These are phyloP conservation scores for Notothenia rossii DNA, from an alignment of 2,113 vertebrate genomes.

Conservation along the genomic window DNA sequence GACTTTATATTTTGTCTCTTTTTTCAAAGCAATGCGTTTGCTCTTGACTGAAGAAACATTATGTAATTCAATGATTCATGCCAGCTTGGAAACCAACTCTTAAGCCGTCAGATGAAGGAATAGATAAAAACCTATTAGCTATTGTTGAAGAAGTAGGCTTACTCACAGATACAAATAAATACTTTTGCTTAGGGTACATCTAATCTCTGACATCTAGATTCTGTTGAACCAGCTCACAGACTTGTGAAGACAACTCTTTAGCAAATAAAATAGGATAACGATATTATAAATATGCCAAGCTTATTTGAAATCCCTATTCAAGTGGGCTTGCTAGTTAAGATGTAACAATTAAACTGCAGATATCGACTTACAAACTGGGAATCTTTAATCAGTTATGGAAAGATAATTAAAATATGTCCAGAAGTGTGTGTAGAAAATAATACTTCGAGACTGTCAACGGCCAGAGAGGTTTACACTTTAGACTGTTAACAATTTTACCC, in stretches of 20 bases:
- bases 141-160: not conserved
- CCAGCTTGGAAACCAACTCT: not conserved
- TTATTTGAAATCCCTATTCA: not conserved
- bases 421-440: constrained; percentile 1
- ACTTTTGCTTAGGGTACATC: not conserved
- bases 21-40: constrained; percentile 4
- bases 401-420: not conserved
- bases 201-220: constrained; percentile 16
- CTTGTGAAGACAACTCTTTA: not conserved
- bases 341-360: constrained; percentile 1
- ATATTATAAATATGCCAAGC: no score
- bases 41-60: constrained; percentile 16
- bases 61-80: constrained; percentile 1
- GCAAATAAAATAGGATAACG: not conserved
- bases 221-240: constrained; percentile 10
- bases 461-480: constrained; percentile 65
- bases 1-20: not conserved
- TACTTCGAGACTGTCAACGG: constrained; percentile 43
- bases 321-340: not conserved
- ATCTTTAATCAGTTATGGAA: not conserved
- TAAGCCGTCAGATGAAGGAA: constrained; percentile 15
- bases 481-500: constrained; percentile 72
- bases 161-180: no score
- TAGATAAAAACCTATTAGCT: not conserved
- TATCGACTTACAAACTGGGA: not conserved